Base-by-base conservation (phyloP, 2,113 vertebrate species). In the Aythya baeri region DNA sequence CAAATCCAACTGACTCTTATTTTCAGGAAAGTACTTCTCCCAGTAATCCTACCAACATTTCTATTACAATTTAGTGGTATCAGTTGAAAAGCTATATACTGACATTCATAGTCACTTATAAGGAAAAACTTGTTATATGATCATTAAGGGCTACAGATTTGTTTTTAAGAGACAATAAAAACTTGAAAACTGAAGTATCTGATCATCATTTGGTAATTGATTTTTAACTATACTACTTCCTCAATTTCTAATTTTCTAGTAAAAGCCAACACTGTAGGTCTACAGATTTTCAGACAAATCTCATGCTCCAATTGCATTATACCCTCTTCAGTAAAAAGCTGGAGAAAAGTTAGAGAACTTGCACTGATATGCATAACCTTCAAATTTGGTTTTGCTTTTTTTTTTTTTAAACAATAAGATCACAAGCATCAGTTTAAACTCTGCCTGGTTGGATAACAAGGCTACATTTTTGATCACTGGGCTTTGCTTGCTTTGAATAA, bases 1-100 rank as follows among this genome's bases (percentile, higher is more conserved):
- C 68, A 61, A 91, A 38, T 1, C 4, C 16, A 76, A 44, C 2
- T 0, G 0, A 27, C 38, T 68, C 73, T 17, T 76, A 5, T 34
- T 83, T 83, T 27, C 44, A 57, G 21, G 0, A 7, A 89, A 80
- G 55, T 70, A 21, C 11, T 74, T n/a, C 70, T 41, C 36, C 27
- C 52, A 71, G 57, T 36, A 75, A 92, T 36, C 7, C 11, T 63
- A 67, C 4, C 31, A 92, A 36, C 13, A 73, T 61, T 76, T 58
- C 93, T 58, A 71, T 34, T 86, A 49, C 14, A 59, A 34, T 67
- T 52, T 63, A 83, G 26, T 36, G 41, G 10, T 55, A 85, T 46
- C 22, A 66, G 16, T 27, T 41, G n/a, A 80, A 94, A 74, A 62
- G 7, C 5, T 2, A 0, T 46, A 41, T 38, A 4, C 8, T n/a